A percentile compares a stretch with the other conserved stretches of the same genome.
Evolutionary conservation across 2,113 vertebrate genomes (phyloP).

Genomic region (Neodontobutis hainanensis): DNA sequence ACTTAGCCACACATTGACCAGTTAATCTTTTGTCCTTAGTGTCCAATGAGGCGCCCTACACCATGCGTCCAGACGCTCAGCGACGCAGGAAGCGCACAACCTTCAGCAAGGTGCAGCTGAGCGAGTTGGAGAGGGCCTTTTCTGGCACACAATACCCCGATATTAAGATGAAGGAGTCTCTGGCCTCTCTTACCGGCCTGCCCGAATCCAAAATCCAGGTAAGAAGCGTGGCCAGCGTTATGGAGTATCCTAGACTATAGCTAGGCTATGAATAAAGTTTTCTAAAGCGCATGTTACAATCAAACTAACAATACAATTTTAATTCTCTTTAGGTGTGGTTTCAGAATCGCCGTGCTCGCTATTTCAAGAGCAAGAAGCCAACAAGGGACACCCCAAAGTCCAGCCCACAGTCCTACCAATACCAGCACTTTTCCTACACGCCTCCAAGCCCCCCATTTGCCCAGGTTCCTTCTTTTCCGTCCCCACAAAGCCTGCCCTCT

Average conservation of each 20-base stretch:
- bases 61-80: constrained; percentile 4
- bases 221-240: background rate
- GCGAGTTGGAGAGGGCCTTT: constrained; percentile 83
- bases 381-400: constrained; percentile 1
- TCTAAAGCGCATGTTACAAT: background rate
- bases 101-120: constrained; percentile 83
- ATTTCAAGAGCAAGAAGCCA: constrained; percentile 81
- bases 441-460: background rate
- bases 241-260: too few relatives aligned
- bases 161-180: constrained; percentile 79
- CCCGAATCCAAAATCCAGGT: constrained; percentile 89
- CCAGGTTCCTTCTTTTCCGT: background rate
- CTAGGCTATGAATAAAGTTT: background rate
- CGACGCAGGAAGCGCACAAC: constrained; percentile 79
- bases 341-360: constrained; percentile 85
- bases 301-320: background rate
- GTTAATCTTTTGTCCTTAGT: background rate
- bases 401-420: background rate
- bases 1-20: background rate
- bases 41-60: background rate
- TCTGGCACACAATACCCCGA: constrained; percentile 82
- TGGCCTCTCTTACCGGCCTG: constrained; percentile 79
- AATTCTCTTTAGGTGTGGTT: constrained; percentile 84
- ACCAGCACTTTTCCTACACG: background rate
- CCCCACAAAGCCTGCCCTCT: background rate